phyloP scores from a whole-genome alignment of 1,140 invertebrate genomes.

The Bombus haemorrhoidalis region DNA sequence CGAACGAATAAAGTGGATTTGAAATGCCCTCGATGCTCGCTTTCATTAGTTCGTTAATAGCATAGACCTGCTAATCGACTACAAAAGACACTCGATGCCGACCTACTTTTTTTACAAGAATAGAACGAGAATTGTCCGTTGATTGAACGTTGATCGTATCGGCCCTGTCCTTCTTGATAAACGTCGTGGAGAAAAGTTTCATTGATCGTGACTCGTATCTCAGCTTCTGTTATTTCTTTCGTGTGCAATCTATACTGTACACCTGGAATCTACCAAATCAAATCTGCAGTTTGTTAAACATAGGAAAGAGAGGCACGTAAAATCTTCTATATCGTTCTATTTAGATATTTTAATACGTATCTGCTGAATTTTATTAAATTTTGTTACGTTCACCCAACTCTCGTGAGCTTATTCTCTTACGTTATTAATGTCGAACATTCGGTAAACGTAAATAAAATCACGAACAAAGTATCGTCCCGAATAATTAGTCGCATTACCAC shows the following conservation, averaged over 20 bases:
- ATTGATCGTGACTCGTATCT: background rate
- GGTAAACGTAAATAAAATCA: too few species aligned
- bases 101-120: constrained; percentile 26
- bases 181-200: constrained; percentile 24
- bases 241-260: background rate
- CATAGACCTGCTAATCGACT: background rate
- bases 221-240: background rate
- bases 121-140: constrained; percentile 30
- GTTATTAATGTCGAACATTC: too few species aligned
- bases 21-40: background rate
- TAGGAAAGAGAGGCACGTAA: too few species aligned
- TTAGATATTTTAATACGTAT: too few species aligned
- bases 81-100: background rate
- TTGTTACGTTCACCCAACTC: too few species aligned
- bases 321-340: too few species aligned
- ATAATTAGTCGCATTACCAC: too few species aligned
- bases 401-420: too few species aligned
- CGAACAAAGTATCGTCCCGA: too few species aligned
- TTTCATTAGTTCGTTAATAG: background rate
- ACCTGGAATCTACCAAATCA: background rate
- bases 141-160: constrained; percentile 1
- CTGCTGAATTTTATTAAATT: too few species aligned
- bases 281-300: background rate
- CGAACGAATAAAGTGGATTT: background rate
- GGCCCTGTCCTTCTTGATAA: constrained; percentile 12